These are phyloP conservation scores for Scaptomyza flava DNA, from an alignment of 2,888 invertebrate genomes.

Conservation along the genomic window DNA sequence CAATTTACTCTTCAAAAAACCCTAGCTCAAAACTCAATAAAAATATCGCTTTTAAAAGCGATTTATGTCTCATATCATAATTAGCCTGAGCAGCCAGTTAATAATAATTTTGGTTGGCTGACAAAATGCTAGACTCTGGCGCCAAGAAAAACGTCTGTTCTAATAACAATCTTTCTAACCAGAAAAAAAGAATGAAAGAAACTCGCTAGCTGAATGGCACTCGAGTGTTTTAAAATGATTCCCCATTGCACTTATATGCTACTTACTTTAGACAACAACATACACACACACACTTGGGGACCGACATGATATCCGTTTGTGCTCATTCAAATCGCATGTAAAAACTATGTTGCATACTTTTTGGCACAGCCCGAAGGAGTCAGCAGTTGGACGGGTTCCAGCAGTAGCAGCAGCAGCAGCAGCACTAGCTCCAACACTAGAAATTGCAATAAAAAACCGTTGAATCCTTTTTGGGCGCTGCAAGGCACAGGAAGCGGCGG, in stretches of 20 bases:
- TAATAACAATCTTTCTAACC: conserved; percentile 57
- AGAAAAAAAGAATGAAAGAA: conserved; percentile 9
- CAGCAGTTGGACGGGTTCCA: conserved; percentile 65
- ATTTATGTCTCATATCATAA: conserved; percentile 8
- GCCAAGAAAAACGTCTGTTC: conserved; percentile 62
- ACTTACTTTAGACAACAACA: conserved; percentile 55
- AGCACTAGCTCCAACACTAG: conserved; percentile 16
- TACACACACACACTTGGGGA: conserved; percentile 20
- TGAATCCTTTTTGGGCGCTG: conserved; percentile 36
- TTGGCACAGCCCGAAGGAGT: conserved; percentile 58
- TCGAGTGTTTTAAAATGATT: conserved; percentile 75
- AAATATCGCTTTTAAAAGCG: background rate
- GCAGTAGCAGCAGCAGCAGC: conserved; percentile 32
- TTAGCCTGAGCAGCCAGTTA: conserved; percentile 25
- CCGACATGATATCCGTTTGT: conserved; percentile 69
- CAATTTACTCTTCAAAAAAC: background rate
- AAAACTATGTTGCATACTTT: conserved; percentile 57
- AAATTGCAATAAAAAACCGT: conserved; percentile 42
- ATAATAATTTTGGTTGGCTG: conserved; percentile 35
- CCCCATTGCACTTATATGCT: conserved; percentile 66
- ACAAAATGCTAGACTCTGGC: conserved; percentile 48
- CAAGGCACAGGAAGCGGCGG: conserved; percentile 52
- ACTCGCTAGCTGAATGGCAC: conserved; percentile 46
- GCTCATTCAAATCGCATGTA: conserved; percentile 77
- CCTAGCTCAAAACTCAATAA: background rate